These are phyloP conservation scores for Sarcophaga rosellei DNA, from an alignment of 2,888 invertebrate genomes.

Conservation along the genomic window DNA sequence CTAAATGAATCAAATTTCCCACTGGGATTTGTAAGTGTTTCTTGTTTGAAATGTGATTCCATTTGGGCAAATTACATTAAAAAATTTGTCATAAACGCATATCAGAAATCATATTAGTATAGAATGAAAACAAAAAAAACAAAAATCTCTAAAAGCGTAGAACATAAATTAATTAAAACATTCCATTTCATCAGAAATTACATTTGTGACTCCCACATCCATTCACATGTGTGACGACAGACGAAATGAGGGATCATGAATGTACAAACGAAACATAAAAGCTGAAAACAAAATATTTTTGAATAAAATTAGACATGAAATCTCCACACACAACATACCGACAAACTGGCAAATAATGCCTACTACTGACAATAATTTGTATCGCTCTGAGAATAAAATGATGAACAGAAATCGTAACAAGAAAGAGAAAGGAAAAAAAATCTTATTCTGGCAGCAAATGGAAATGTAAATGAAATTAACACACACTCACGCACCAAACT, in stretches of 20 bases:
- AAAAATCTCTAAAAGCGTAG: conserved; percentile 70
- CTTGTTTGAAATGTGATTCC: neutral
- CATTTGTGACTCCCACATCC: conserved; percentile 67
- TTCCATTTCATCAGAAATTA: conserved; percentile 72
- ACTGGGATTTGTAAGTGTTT: neutral
- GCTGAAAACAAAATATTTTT: neutral
- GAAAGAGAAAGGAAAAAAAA: neutral
- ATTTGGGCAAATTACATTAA: conserved; percentile 37
- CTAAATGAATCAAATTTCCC: neutral
- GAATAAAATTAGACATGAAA: neutral
- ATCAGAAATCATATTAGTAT: conserved; percentile 18
- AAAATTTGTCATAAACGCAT: conserved; percentile 24
- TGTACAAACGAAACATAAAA: too few relatives aligned
- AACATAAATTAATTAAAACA: conserved; percentile 74
- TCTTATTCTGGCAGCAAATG: neutral
- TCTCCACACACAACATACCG: neutral
- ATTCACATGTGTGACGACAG: too few relatives aligned
- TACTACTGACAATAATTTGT: neutral
- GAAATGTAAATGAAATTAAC: neutral
- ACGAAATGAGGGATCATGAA: neutral
- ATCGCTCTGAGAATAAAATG: neutral
- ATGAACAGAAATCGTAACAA: neutral
- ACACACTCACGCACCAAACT: neutral
- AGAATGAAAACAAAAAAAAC: neutral
- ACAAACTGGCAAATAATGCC: too few relatives aligned